Conservation (phyloP, 1,140 invertebrate species). For the Euura lappo region DNA sequence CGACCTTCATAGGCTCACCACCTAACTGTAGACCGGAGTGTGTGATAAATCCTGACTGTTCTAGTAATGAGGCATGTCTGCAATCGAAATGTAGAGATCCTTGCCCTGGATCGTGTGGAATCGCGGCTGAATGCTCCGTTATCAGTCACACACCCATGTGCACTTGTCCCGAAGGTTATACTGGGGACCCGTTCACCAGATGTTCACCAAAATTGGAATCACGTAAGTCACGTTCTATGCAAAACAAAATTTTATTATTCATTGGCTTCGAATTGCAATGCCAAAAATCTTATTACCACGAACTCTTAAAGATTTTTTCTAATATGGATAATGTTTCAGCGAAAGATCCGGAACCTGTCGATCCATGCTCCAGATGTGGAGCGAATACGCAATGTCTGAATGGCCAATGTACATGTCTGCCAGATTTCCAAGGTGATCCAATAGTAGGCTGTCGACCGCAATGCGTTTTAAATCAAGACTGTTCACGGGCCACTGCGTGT, state of each 20-base stretch:
- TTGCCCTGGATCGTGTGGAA: conserved; percentile 70
- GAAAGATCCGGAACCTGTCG: conserved; percentile 49
- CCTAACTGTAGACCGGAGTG: conserved; percentile 72
- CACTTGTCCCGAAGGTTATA: conserved; percentile 54
- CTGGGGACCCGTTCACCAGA: conserved; percentile 67
- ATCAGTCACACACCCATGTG: conserved; percentile 67
- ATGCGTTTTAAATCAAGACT: conserved; percentile 73
- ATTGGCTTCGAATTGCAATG: conserved; percentile 57
- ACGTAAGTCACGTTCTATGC: conserved; percentile 35
- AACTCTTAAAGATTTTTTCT: conserved; percentile 6
- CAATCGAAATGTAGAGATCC: conserved; percentile 70
- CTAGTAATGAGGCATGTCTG: conserved; percentile 66
- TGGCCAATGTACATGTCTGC: conserved; percentile 68
- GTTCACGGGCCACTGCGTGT: conserved; percentile 71
- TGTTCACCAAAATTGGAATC: conserved; percentile 49
- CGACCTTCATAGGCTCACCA: conserved; percentile 75
- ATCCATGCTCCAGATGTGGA: conserved; percentile 74
- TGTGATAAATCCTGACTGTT: conserved; percentile 69
- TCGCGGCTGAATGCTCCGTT: conserved; percentile 72
- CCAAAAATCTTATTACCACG: conserved; percentile 14
- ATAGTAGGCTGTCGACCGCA: conserved; percentile 72
- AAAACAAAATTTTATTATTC: conserved; percentile 70
- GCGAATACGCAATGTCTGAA: conserved; percentile 66
- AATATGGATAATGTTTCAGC: conserved; percentile 21
- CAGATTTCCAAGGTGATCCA: conserved; percentile 74